Conservation (phyloP, 1,140 invertebrate genomes). For the Periplaneta americana region DNA sequence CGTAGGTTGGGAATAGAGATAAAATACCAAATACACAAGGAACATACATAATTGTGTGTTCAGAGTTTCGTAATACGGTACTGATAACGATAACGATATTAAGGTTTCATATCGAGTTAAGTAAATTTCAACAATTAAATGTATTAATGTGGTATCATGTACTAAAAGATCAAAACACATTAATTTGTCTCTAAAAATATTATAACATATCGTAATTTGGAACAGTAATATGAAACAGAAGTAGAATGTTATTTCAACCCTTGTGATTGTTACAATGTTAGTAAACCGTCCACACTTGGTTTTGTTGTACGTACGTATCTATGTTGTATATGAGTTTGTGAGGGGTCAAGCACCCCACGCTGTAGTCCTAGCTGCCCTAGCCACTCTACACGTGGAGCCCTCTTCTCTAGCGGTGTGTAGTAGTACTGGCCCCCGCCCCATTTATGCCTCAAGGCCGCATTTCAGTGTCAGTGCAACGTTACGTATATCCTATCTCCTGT, state of each 20-base stretch:
- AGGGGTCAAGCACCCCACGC: conserved; percentile 12
- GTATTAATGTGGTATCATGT: too few relatives aligned
- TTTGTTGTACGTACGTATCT: conserved; percentile 3
- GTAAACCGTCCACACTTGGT: background rate
- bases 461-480: background rate
- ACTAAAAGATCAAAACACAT: too few relatives aligned
- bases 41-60: too few relatives aligned
- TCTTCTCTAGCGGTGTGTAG: background rate
- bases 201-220: background rate
- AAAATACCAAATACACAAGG: too few relatives aligned
- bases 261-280: background rate
- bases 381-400: conserved; percentile 8
- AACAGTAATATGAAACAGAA: background rate
- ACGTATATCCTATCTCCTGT: background rate
- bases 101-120: too few relatives aligned
- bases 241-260: too few relatives aligned
- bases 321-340: background rate
- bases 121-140: too few relatives aligned
- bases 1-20: background rate
- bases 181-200: too few relatives aligned
- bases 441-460: conserved; percentile 11
- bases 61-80: too few relatives aligned
- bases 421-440: conserved; percentile 6
- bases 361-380: conserved; percentile 6
- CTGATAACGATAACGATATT: too few relatives aligned